Conservation (phyloP, 1,140 invertebrate genomes). For the Globodera ellingtonae region DNA sequence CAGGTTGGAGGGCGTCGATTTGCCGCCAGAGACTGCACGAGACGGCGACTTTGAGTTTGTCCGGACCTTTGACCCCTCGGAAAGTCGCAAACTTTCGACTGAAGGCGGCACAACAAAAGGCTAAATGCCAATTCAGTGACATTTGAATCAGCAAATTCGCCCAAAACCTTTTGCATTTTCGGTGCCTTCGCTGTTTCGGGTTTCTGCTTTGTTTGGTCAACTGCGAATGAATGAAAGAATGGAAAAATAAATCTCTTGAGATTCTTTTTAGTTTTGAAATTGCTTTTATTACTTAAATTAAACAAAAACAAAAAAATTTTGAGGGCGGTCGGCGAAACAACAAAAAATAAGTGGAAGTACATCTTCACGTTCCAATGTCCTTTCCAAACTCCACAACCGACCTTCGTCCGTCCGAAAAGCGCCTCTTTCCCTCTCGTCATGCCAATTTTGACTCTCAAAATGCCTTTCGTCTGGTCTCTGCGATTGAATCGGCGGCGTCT, state of each 20-base stretch:
- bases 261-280: conserved; percentile 4
- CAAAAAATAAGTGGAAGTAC: no score
- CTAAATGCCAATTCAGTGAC: conserved; percentile 16
- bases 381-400: background rate
- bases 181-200: conserved; percentile 20
- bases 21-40: conserved; percentile 34
- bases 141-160: conserved; percentile 6
- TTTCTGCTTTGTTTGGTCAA: conserved; percentile 29
- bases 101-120: conserved; percentile 30
- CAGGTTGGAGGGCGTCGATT: conserved; percentile 37
- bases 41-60: conserved; percentile 48
- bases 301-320: background rate
- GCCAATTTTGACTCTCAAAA: background rate
- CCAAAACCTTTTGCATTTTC: background rate
- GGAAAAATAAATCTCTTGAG: conserved; percentile 20
- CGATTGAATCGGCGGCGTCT: conserved; percentile 25
- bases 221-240: conserved; percentile 7
- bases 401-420: background rate
- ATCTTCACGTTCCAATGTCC: no score
- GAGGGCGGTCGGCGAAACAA: background rate
- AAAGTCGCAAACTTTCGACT: conserved; percentile 38
- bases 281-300: background rate
- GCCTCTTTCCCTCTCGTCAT: background rate
- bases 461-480: conserved; percentile 6
- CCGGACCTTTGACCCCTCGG: conserved; percentile 32